Evolutionary conservation across 2,888 invertebrate species (phyloP), one percentile per base, ranked within the genome.

Genomic region (Blomia tropicalis): DNA sequence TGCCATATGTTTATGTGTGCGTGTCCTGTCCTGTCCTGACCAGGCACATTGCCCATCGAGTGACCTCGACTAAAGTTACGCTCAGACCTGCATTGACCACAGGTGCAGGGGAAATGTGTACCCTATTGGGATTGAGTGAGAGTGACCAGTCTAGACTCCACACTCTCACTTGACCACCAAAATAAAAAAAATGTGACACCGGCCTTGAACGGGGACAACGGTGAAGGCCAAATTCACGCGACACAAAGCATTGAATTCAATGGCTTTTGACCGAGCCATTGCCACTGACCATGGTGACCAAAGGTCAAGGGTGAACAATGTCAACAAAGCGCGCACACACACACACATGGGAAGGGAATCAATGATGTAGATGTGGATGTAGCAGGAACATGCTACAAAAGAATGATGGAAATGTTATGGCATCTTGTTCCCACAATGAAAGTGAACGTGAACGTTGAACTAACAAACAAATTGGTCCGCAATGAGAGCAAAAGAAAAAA

Each of bases 261-360:
- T n/a, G n/a, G n/a, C n/a, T n/a, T n/a, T n/a, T n/a, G n/a, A n/a
- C n/a, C n/a, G n/a, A n/a, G n/a, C n/a, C n/a, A n/a, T n/a, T n/a
- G n/a, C 7, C 22, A 27, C 27, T 47, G 51, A 47, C 51, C 51
- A 27, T 47, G 51, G 51, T 47, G 51, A 47, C 51, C 51, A 47
- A 47, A 47, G 51, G 51, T 47, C 51, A 47, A 47, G 51, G 51
- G 51, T 47, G 51, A n/a, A 7, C 51, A 47, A 27, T 47, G 51
- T 47, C 51, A 47, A 47, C 51, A 47, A 27, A 47, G 51, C 23
- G 14, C 7, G 7, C 7, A n/a, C 7, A 27, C 7, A 47, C 17
- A 17, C 36, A 7, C 36, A 11, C 36, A 36, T 7, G 17, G 36
- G 36, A 7, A 36, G n/a, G n/a, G n/a, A n/a, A n/a, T n/a, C n/a